phyloP scores from a whole-genome alignment of 1,140 invertebrate species.

The Drosophila saltans region DNA sequence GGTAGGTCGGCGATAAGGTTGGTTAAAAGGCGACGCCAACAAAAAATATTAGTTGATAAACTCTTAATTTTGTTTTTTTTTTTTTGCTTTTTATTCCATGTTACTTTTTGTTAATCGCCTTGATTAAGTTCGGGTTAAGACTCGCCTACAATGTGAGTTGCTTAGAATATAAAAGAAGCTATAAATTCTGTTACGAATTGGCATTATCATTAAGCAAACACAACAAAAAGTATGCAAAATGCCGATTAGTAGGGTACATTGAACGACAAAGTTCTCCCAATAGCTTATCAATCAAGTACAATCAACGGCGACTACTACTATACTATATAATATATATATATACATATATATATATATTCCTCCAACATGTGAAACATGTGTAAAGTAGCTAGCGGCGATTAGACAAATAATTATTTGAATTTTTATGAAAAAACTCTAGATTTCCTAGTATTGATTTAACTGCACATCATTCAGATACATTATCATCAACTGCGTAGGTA shows the following conservation, averaged over 20 bases:
- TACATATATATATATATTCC: not conserved
- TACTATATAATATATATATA: not conserved
- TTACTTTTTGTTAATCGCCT: not conserved
- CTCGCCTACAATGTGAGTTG: not conserved
- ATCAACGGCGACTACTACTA: not conserved
- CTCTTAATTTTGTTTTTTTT: not conserved
- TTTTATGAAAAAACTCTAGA: slow-evolving; percentile 1
- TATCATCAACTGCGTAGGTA: not conserved
- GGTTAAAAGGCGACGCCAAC: not conserved
- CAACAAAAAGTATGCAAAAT: slow-evolving; percentile 28
- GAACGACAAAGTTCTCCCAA: slow-evolving; percentile 28
- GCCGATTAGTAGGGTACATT: slow-evolving; percentile 55
- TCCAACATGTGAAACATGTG: not conserved
- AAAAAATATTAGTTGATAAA: slow-evolving; percentile 2
- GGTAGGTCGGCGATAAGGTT: not conserved
- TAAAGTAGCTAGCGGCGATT: not conserved
- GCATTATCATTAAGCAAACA: slow-evolving; percentile 44
- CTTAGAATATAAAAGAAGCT: not conserved
- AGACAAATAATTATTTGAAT: not conserved
- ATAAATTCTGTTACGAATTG: slow-evolving; percentile 38
- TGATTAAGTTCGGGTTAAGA: not conserved
- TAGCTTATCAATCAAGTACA: slow-evolving; percentile 38
- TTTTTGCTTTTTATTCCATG: not conserved
- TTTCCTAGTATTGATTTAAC: not conserved
- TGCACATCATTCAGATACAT: not conserved